These are phyloP conservation scores for Gyps fulvus DNA, from an alignment of 2,113 vertebrate genomes.

Conservation along the genomic window DNA sequence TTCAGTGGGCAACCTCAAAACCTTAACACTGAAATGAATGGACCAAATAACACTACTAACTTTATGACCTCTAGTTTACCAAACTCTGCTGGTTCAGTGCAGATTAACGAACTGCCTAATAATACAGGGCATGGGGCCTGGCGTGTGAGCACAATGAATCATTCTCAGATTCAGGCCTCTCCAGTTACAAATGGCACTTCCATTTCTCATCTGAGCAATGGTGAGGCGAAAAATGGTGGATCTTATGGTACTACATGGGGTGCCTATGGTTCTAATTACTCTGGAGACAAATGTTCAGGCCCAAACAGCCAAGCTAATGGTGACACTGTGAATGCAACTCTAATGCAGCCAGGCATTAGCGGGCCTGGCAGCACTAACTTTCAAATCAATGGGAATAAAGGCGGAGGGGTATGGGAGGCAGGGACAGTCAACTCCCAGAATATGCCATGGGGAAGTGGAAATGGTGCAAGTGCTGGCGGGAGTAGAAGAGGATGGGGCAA, in stretches of 20 bases:
- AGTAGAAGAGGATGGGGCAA: slow-evolving; percentile 85
- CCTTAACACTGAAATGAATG: slow-evolving; percentile 96
- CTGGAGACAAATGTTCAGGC: slow-evolving; percentile 88
- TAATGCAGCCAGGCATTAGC: slow-evolving; percentile 85
- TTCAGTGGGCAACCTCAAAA: slow-evolving; percentile 91
- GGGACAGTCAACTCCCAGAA: slow-evolving; percentile 76
- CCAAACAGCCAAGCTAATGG: slow-evolving; percentile 83
- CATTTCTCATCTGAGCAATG: slow-evolving; percentile 84
- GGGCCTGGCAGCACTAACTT: slow-evolving; percentile 84
- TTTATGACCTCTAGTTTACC: slow-evolving; percentile 99
- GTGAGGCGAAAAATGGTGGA: slow-evolving; percentile 80
- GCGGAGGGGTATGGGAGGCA: slow-evolving; percentile 85
- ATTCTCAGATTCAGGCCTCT: slow-evolving; percentile 85
- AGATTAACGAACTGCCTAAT: slow-evolving; percentile 83
- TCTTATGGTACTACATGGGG: slow-evolving; percentile 90
- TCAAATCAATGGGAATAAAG: slow-evolving; percentile 84
- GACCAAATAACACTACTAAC: slow-evolving; percentile 99
- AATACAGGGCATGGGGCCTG: slow-evolving; percentile 80
- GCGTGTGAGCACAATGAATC: slow-evolving; percentile 82
- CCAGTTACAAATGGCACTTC: slow-evolving; percentile 88
- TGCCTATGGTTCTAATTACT: slow-evolving; percentile 82
- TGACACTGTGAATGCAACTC: slow-evolving; percentile 99
- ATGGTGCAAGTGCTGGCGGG: slow-evolving; percentile 72
- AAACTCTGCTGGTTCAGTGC: slow-evolving; percentile 93
- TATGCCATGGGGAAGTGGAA: slow-evolving; percentile 79